Conservation (phyloP, 2,888 invertebrate genomes). For the Ramazzottius varieornatus region DNA sequence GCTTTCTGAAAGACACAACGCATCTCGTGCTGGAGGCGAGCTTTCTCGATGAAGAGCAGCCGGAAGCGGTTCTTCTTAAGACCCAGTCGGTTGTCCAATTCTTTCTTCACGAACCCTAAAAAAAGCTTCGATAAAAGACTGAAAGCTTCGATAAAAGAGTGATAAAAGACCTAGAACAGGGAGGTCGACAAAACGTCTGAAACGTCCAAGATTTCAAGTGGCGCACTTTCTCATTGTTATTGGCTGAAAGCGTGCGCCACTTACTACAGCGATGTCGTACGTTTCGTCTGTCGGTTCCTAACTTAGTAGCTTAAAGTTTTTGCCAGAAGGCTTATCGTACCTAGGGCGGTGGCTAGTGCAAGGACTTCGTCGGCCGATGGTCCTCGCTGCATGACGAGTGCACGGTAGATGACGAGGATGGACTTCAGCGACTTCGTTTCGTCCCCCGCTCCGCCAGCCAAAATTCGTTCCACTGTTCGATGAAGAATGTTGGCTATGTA, state of each 20-base stretch:
- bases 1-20: conserved; percentile 15
- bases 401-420: not conserved
- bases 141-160: not conserved
- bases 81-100: conserved; percentile 12
- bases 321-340: too few species aligned
- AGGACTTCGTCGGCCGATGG: not conserved
- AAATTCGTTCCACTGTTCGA: not conserved
- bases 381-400: not conserved
- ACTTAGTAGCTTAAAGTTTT: too few species aligned
- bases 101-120: conserved; percentile 8
- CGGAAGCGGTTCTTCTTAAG: conserved; percentile 9
- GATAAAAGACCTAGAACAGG: not conserved
- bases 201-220: too few species aligned
- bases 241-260: too few species aligned
- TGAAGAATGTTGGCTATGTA: not conserved
- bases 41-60: conserved; percentile 10
- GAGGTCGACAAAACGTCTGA: too few species aligned
- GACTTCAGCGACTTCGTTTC: not conserved
- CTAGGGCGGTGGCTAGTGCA: not conserved
- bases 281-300: too few species aligned
- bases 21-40: conserved; percentile 11
- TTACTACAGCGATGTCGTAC: too few species aligned
- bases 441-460: not conserved
- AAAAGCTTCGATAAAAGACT: too few species aligned
- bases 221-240: too few species aligned